Base-by-base conservation (phyloP, 2,888 invertebrate species). In the Timema cristinae region DNA sequence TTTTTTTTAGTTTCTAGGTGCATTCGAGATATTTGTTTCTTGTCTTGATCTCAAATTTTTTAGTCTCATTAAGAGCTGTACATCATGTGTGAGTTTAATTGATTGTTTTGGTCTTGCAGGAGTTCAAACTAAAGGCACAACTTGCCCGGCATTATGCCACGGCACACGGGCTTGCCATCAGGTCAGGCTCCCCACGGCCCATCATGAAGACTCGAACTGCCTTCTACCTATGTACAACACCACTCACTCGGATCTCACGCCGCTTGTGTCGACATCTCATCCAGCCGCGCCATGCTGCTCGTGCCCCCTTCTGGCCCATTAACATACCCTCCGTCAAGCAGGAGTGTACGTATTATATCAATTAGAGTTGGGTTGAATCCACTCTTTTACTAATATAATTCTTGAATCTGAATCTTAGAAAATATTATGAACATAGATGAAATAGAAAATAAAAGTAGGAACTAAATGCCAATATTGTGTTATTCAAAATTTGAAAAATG, bases 161-260 rank as follows among this genome's bases (percentile, higher is more conserved):
- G 77, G 93, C 94, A 72, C 97, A 97, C 84, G 94, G 94, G 73
- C 79, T 86, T 73, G 87, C 90, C 72, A 88, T 93, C 79, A 85
- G 91, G 76, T 86, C 91, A 13, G 90, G 91, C 75, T 91, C 92
- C 67, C 92, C 96, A 73, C 88, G 96, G 72, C 97, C 97, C 70
- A 95, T 97, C 66, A 95, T 97, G 95, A 97, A 97, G 86, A 97
- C 97, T 70, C 89, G 97, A 80, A 95, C 97, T 77, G 97, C 97
- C 74, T 97, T 98, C 86, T 97, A 95, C 86, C 87, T 97, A 80
- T 91, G 93, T 82, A 96, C 94, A 71, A 95, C 96, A 79, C 91
- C 94, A 73, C 87, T 95, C 81, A 96, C 97, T 74, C 89, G 95
- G 78, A 90, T 96, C 75, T 95, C 97, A 71, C 89, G 97, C 74